A percentile compares a stretch with the other conserved stretches of the same genome.
Evolutionary conservation across 2,113 vertebrate genomes (phyloP).

Genomic region (Macaca fascicularis): DNA sequence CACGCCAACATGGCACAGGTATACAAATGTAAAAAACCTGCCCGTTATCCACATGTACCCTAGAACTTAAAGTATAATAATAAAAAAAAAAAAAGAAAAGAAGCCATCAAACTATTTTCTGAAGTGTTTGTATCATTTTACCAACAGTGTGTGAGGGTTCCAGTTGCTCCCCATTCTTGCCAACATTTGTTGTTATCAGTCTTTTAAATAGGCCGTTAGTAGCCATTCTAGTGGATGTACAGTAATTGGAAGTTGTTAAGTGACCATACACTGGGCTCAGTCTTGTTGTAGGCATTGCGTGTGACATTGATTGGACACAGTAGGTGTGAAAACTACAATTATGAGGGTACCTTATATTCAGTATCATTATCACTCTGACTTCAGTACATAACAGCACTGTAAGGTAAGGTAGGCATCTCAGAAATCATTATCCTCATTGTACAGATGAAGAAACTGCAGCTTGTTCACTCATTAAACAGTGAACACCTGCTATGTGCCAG

Average conservation of each 20-base stretch:
- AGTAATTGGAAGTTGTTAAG: not conserved
- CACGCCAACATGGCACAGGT: no score
- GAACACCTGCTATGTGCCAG: not conserved
- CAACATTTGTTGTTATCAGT: not conserved
- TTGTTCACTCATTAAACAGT: not conserved
- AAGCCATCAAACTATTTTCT: not conserved
- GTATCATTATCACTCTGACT: not conserved
- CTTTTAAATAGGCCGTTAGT: not conserved
- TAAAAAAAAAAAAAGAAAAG: not conserved
- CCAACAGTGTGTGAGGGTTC: not conserved
- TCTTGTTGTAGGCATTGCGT: not conserved
- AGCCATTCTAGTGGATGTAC: not conserved
- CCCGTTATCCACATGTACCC: no score
- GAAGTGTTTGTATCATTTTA: not conserved
- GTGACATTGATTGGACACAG: not conserved
- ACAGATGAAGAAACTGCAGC: not conserved
- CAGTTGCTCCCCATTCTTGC: not conserved
- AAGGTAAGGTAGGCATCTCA: not conserved
- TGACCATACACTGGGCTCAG: not conserved
- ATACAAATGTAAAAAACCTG: no score
- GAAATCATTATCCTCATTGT: not conserved
- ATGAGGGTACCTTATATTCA: not conserved
- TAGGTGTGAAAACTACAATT: not conserved
- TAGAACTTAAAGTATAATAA: no score
- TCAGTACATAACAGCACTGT: not conserved